Conservation (phyloP, 2,888 invertebrate genomes). For the Cephalotes varians region DNA sequence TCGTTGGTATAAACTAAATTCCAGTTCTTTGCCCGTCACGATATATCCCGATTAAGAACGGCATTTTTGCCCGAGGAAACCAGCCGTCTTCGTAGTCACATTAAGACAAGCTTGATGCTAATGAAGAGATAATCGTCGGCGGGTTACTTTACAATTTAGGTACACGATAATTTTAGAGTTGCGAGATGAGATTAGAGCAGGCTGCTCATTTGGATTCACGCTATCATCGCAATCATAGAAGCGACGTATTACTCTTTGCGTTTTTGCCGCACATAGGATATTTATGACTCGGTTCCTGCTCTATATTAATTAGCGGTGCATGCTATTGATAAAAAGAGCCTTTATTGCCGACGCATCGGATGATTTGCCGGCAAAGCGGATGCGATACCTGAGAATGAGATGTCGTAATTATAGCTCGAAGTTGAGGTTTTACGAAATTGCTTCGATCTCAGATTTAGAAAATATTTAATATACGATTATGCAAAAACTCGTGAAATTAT, state of each 20-base stretch:
- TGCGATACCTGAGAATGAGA: background rate
- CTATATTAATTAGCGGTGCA: constrained; percentile 19
- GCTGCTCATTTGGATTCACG: constrained; percentile 9
- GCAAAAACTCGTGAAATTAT: background rate
- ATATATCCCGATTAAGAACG: constrained; percentile 11
- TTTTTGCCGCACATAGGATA: background rate
- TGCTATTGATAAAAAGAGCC: background rate
- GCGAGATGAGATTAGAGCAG: constrained; percentile 12
- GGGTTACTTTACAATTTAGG: constrained; percentile 22
- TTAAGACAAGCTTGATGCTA: constrained; percentile 8
- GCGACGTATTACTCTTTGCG: background rate
- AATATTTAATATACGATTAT: constrained; percentile 12
- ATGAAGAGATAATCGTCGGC: constrained; percentile 6
- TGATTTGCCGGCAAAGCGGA: constrained; percentile 8
- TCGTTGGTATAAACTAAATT: background rate
- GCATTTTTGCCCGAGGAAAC: constrained; percentile 23
- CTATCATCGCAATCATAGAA: background rate
- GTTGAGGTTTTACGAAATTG: background rate
- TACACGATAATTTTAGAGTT: constrained; percentile 20
- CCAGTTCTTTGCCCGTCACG: background rate
- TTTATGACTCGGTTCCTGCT: background rate
- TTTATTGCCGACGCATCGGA: background rate
- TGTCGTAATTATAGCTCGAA: background rate
- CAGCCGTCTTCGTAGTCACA: constrained; percentile 5
- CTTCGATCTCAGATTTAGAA: background rate